Base-by-base conservation (phyloP, 2,888 invertebrate species). In the Omphaloscelis lunosa region DNA sequence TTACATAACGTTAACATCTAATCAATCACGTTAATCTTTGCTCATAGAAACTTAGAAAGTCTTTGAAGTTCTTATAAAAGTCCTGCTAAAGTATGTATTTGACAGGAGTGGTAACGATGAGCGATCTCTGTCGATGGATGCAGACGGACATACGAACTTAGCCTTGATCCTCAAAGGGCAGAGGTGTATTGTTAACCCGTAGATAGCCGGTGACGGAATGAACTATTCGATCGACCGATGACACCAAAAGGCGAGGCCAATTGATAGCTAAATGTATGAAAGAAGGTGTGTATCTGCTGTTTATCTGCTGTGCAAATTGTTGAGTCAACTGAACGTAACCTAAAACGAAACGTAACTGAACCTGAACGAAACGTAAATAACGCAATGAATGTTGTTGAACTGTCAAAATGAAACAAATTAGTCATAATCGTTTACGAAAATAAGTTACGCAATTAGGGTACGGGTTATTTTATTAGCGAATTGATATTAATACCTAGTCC, bases 11-110 rank as follows among this genome's bases (percentile, higher is more conserved):
- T 63, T 76, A 82, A 72, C 71, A 76, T 75, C 72, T 76, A 83
- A 88, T 90, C 88, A 80, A 83, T 89, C 88, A 86, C 76, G 77
- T 81, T 77, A 80, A 88, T 87, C 83, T 83, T 79, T 72, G 34
- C 45, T 39, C 66, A 68, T 78, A 84, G 79, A 86, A 87, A 89
- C 80, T 87, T 67, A 17, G 53, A 84, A 82, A 77, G 34, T 68
- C 17, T 29, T 72, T 53, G 53, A 45, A 27, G 59, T 71, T 84
- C 51, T 41, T 56, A 48, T 73, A 67, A 69, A 79, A 84, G 58
- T 79, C 15, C 59, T 69, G 48, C 34, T 29, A 34, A 56, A 56
- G 53, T n/a, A 39, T 58, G n/a, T 56, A 15, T 73, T 69, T 82
- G 73, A 67, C n/a, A 84, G 66, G 56, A 62, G 56, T 58, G 34